These are phyloP conservation scores for Aphodius sticticus DNA, from an alignment of 2,888 invertebrate species.

Conservation along the genomic window DNA sequence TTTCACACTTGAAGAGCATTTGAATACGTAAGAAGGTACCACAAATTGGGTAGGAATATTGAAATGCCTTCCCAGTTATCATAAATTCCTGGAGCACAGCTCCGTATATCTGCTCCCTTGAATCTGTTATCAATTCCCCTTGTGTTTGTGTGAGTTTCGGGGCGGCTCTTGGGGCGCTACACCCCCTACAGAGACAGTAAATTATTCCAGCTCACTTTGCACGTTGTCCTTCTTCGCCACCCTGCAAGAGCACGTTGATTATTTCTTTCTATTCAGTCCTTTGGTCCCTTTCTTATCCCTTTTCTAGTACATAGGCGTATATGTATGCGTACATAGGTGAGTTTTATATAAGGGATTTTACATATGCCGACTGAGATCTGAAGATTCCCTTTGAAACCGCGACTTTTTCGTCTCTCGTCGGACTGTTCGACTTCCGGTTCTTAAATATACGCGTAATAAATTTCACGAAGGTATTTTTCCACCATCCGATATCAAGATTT, in stretches of 20 bases:
- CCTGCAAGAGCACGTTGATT: neutral
- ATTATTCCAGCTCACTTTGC: constrained; percentile 13
- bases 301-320: neutral
- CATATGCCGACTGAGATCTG: neutral
- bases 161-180: neutral
- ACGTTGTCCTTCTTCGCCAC: constrained; percentile 8
- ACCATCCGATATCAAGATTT: neutral
- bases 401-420: neutral
- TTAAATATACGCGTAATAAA: neutral
- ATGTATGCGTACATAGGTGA: neutral
- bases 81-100: constrained; percentile 30
- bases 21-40: constrained; percentile 18
- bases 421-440: neutral
- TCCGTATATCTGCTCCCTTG: constrained; percentile 30
- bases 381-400: neutral
- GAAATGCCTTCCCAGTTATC: constrained; percentile 31
- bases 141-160: constrained; percentile 8
- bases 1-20: neutral
- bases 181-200: neutral
- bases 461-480: neutral
- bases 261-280: constrained; percentile 11
- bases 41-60: constrained; percentile 29
- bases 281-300: neutral
- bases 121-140: constrained; percentile 36
- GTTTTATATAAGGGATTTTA: neutral